These are phyloP conservation scores for Saccopteryx leptura DNA, from an alignment of 2,113 vertebrate genomes.

Conservation along the genomic window DNA sequence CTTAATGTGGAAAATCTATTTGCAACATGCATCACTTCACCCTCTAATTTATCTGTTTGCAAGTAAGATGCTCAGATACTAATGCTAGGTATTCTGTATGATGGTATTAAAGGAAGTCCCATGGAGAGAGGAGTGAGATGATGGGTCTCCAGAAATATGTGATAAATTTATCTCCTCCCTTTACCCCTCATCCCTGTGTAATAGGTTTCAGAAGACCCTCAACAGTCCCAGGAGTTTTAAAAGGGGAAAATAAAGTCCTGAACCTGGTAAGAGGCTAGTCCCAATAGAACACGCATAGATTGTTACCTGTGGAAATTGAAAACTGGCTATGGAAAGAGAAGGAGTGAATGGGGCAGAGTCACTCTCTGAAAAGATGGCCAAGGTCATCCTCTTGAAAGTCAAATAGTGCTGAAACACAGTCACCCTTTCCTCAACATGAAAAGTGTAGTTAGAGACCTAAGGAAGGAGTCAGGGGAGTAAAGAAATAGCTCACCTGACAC, in stretches of 20 bases:
- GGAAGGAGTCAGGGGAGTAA: neutral
- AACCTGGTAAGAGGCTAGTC: neutral
- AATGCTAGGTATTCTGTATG: neutral
- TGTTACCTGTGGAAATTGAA: neutral
- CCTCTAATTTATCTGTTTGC: slow-evolving; percentile 15
- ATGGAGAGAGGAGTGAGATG: neutral
- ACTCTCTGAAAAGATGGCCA: neutral
- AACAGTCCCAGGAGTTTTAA: neutral
- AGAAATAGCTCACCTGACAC: neutral
- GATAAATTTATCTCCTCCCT: neutral
- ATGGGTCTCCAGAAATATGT: neutral
- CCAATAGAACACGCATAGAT: too few relatives aligned
- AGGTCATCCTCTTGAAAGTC: neutral
- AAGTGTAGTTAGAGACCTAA: neutral
- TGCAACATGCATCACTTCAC: neutral
- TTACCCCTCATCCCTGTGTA: rapidly evolving
- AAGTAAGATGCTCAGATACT: neutral
- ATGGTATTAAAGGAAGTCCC: neutral
- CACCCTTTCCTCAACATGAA: neutral
- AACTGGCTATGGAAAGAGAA: neutral
- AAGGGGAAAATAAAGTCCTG: neutral
- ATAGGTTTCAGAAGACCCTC: neutral
- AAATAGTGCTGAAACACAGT: too few relatives aligned
- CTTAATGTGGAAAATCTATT: neutral
- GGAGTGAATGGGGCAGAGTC: neutral